Evolutionary conservation across 2,113 vertebrate species (phyloP), one percentile per base, ranked within the genome.

Genomic region (Ramphastos sulfuratus): DNA sequence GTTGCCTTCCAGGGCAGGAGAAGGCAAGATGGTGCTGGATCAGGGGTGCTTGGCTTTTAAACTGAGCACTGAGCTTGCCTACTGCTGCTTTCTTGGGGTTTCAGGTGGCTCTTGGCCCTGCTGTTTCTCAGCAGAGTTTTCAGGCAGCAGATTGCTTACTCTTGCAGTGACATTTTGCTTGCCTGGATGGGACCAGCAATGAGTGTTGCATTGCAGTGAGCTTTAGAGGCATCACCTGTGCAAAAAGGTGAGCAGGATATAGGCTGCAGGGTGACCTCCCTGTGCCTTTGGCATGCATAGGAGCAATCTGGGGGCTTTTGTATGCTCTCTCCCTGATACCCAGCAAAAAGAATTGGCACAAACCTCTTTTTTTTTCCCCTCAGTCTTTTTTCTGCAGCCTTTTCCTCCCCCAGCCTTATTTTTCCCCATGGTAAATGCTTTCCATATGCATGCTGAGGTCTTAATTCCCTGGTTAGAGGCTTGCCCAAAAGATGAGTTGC

Each of bases 121-220:
- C 3, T 67, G 23, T 61, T n/a, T 48, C 77, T 78, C 54, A 3
- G 56, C 20, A 76, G 83, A 71, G 54, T 31, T 59, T 70, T 19
- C 56, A 81, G 66, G 91, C 70, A 82, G 93, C 65, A 81, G 84
- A 64, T 48, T 83, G 70, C 63, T 37, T 31, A 19, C 55, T 59
- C 72, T 66, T 25, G 4, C 58, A 74, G 65, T 7, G 83, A 5
- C 4, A 21, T 66, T 55, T 70, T 82, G 59, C 75, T 20, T 20
- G 90, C 12, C 78, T 92, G 89, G 86, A 2, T 5, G 5, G 79
- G 81, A 44, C 70, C 77, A 23, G 28, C 81, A 5, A 17, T 1
- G 6, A 72, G 82, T 19, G 79, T 85, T 95, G 94, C 93, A 80
- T 87, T 85, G 89, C 87, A 55, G 94, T 7, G 75, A 92, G 75